phyloP scores from a whole-genome alignment of 2,888 invertebrate genomes.

The Tortrix viridana region DNA sequence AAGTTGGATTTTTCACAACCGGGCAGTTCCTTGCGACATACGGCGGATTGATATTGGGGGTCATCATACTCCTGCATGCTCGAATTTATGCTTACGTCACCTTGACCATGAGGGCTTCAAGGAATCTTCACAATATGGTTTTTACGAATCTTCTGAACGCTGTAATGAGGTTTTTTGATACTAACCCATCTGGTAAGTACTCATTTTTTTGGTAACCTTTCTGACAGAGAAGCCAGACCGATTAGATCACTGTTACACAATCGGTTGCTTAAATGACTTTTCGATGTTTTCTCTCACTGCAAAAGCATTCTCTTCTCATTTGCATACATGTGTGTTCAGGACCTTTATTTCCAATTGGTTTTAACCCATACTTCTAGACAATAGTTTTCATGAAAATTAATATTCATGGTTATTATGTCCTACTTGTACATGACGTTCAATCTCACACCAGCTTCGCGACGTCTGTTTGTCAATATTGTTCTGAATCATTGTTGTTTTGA shows the following conservation, averaged over 20 bases:
- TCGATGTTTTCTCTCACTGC: too few species aligned
- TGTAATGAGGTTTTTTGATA: slow-evolving; percentile 90
- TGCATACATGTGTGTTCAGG: too few species aligned
- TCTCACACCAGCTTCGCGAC: too few species aligned
- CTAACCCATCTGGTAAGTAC: slow-evolving; percentile 88
- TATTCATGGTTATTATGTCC: too few species aligned
- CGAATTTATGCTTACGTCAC: slow-evolving; percentile 85
- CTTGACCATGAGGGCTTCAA: slow-evolving; percentile 86
- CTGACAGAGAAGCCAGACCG: too few species aligned
- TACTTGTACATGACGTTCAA: too few species aligned
- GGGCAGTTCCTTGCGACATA: slow-evolving; percentile 66
- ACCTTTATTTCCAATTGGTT: too few species aligned
- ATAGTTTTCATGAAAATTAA: too few species aligned
- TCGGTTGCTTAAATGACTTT: too few species aligned
- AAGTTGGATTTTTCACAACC: slow-evolving; percentile 65
- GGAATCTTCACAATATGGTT: slow-evolving; percentile 89
- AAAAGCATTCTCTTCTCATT: too few species aligned
- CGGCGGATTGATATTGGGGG: slow-evolving; percentile 60
- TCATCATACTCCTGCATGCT: slow-evolving; percentile 75
- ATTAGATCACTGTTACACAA: background rate
- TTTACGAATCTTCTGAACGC: slow-evolving; percentile 88
- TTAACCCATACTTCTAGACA: too few species aligned
- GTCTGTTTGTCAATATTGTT: background rate
- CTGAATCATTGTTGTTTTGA: background rate
- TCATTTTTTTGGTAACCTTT: background rate